These are phyloP conservation scores for Sclerurus mexicanus DNA, from an alignment of 2,113 vertebrate genomes.

Conservation along the genomic window DNA sequence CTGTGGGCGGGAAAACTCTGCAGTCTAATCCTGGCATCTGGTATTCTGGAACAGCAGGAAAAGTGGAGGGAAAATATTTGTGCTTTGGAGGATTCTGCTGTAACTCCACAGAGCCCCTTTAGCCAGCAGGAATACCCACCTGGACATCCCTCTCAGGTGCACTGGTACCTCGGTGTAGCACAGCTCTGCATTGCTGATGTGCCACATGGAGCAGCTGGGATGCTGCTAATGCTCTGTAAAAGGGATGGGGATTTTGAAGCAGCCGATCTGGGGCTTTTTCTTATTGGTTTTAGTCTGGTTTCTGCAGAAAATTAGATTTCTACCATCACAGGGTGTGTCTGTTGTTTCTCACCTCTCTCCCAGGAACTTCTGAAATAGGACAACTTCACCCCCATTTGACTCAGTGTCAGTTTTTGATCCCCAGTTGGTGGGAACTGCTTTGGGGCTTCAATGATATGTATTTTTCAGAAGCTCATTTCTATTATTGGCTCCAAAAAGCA, in stretches of 20 bases:
- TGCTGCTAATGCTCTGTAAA: not conserved
- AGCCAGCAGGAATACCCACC: not conserved
- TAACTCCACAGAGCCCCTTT: not conserved
- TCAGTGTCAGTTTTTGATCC: not conserved
- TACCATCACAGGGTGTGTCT: not conserved
- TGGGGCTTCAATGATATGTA: not conserved
- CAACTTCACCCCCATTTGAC: not conserved
- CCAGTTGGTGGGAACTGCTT: not conserved
- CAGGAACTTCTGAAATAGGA: not conserved
- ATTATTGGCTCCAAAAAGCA: not conserved
- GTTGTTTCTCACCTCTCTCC: not conserved
- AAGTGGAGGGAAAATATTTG: not conserved
- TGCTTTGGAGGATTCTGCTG: not conserved
- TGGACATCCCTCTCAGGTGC: not conserved
- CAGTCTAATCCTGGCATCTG: not conserved
- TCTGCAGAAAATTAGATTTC: not conserved
- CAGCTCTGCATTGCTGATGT: not conserved
- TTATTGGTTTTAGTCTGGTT: not conserved
- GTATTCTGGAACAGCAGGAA: not conserved
- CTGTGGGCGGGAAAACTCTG: not conserved
- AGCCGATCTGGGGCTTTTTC: not conserved
- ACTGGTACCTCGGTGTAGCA: fast-evolving
- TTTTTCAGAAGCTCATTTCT: not conserved
- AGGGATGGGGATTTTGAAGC: not conserved
- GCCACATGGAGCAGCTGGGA: not conserved